These are phyloP conservation scores for Hymenopus coronatus DNA, from an alignment of 2,888 invertebrate genomes.

Conservation along the genomic window DNA sequence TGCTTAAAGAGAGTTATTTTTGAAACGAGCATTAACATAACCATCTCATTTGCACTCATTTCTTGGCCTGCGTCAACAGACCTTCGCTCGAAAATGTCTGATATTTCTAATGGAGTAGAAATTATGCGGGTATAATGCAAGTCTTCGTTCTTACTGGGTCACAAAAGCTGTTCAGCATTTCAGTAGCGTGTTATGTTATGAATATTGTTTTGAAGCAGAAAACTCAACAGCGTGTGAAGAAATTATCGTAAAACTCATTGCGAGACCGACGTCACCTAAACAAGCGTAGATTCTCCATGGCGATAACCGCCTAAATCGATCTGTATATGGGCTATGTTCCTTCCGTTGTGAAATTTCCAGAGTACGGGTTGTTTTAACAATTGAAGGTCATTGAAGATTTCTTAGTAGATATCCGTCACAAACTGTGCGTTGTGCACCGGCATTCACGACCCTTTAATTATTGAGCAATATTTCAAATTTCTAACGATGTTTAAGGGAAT, in stretches of 20 bases:
- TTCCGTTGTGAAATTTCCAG: too few relatives aligned
- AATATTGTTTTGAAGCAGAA: neutral
- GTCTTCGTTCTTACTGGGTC: neutral
- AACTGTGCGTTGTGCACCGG: too few relatives aligned
- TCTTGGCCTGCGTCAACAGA: neutral
- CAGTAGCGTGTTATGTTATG: neutral
- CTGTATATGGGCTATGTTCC: too few relatives aligned
- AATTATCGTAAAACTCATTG: neutral
- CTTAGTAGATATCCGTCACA: too few relatives aligned
- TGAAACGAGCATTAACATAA: neutral
- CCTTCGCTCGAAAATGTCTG: neutral
- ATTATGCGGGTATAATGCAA: neutral
- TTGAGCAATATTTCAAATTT: too few relatives aligned
- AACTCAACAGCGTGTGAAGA: neutral
- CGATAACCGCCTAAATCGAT: neutral
- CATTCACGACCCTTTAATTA: too few relatives aligned
- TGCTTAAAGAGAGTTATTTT: too few relatives aligned
- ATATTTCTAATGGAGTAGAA: neutral
- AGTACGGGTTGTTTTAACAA: too few relatives aligned
- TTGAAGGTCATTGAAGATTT: too few relatives aligned
- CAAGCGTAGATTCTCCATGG: neutral
- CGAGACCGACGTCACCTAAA: neutral
- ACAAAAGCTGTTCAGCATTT: neutral
- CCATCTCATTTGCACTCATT: neutral
- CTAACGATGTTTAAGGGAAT: too few relatives aligned